Evolutionary conservation across 2,888 invertebrate species (phyloP).

Genomic region (Nemapogon koenigi): DNA sequence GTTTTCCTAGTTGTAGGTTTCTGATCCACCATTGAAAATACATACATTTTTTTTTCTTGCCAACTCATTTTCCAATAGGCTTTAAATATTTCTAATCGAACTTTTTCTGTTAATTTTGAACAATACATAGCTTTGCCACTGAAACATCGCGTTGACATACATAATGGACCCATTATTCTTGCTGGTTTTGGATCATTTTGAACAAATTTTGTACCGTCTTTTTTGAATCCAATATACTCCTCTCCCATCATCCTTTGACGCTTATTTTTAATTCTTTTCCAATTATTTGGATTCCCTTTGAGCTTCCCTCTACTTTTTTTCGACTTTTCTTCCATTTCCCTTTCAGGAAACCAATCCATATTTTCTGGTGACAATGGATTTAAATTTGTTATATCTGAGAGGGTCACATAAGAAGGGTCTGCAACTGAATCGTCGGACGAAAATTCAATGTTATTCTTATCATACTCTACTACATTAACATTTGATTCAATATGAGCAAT

Average conservation of each 20-base stretch:
- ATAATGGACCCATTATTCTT: constrained; percentile 13
- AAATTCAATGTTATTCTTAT: constrained; percentile 9
- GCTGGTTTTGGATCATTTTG: constrained; percentile 14
- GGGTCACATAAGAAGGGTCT: constrained; percentile 5
- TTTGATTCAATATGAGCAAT: neutral
- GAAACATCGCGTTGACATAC: constrained; percentile 14
- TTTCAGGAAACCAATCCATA: constrained; percentile 13
- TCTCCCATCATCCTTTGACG: constrained; percentile 14
- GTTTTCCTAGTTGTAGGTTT: constrained; percentile 14
- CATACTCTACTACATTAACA: neutral
- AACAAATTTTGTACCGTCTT: constrained; percentile 12
- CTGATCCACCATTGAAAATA: constrained; percentile 15
- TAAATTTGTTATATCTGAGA: too few species aligned
- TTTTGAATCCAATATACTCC: constrained; percentile 14
- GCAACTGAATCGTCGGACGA: constrained; percentile 9
- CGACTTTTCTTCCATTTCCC: constrained; percentile 11
- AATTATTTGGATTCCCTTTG: constrained; percentile 9
- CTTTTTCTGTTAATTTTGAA: constrained; percentile 14
- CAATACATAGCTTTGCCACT: constrained; percentile 14
- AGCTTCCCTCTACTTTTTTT: constrained; percentile 9
- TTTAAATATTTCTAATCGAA: constrained; percentile 15
- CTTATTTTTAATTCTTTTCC: constrained; percentile 14
- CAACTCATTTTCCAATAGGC: constrained; percentile 15
- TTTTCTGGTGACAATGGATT: constrained; percentile 12
- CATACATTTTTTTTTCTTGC: constrained; percentile 16